Conservation (phyloP, 2,888 invertebrate species). For the Drosophila peninsularis region DNA sequence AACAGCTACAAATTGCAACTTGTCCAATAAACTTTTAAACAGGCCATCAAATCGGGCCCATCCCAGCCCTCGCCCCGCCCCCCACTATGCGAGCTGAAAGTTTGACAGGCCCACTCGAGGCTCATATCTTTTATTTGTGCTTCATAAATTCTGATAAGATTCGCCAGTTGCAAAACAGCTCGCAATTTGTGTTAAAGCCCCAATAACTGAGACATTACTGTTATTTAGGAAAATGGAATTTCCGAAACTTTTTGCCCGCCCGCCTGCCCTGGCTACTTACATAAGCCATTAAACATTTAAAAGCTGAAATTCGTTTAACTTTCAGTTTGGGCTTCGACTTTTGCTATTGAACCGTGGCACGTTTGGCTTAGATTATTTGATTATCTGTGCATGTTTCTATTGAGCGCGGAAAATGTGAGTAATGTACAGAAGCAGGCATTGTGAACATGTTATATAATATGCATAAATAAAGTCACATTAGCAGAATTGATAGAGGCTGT, state of each 20-base stretch:
- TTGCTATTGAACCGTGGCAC: background rate
- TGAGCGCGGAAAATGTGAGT: background rate
- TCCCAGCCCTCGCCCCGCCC: background rate
- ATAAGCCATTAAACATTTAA: background rate
- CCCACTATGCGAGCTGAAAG: constrained; percentile 3
- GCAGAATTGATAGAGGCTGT: no score
- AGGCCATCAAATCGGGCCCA: constrained; percentile 4
- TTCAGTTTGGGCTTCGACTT: background rate
- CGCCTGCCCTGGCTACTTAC: background rate
- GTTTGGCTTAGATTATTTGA: background rate
- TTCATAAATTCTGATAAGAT: constrained; percentile 2
- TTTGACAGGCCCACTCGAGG: no score
- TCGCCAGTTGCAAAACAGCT: background rate
- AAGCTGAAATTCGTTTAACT: background rate
- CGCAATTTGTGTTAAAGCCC: background rate
- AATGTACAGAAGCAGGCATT: background rate
- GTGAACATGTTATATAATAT: no score
- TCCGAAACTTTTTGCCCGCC: background rate
- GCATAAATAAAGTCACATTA: no score
- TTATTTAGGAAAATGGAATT: background rate
- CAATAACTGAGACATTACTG: background rate
- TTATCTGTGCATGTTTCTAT: background rate
- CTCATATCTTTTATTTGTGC: constrained; percentile 9
- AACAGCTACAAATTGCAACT: constrained; percentile 10
- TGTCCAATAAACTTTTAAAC: constrained; percentile 21